phyloP scores from a whole-genome alignment of 2,113 vertebrate genomes.

The Ascaphus truei region DNA sequence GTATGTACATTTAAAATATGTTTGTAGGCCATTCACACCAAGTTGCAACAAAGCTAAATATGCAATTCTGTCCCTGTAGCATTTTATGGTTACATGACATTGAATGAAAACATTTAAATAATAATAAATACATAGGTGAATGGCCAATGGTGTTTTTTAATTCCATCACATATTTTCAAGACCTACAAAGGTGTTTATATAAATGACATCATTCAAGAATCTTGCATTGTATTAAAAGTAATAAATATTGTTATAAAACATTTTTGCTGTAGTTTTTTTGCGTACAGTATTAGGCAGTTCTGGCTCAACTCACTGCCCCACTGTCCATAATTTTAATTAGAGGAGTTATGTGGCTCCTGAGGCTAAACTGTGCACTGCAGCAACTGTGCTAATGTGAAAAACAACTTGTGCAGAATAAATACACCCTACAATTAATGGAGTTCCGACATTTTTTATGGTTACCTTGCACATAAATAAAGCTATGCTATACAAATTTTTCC shows the following conservation, averaged over 20 bases:
- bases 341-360: slow-evolving; percentile 50
- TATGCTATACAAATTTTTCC: slow-evolving; percentile 51
- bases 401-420: slow-evolving; percentile 58
- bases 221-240: no score
- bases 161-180: no score
- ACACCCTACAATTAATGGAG: slow-evolving; percentile 61
- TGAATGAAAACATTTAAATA: no score
- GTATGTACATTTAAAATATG: no score
- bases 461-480: slow-evolving; percentile 54
- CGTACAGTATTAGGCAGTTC: slow-evolving; percentile 24
- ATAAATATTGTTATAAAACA: no score
- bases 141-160: no score
- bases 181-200: no score
- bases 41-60: no score
- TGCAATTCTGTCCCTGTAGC: not conserved
- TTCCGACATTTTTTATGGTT: slow-evolving; percentile 48
- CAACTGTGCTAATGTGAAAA: slow-evolving; percentile 53
- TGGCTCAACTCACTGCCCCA: slow-evolving; percentile 29
- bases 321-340: slow-evolving; percentile 51
- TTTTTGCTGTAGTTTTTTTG: slow-evolving; percentile 38
- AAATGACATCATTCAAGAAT: no score
- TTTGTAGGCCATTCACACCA: no score
- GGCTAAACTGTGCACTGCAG: slow-evolving; percentile 50
- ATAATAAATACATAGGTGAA: no score
- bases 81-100: slow-evolving; percentile 43